phyloP scores from a whole-genome alignment of 1,140 invertebrate species.

The Halesus radiatus region DNA sequence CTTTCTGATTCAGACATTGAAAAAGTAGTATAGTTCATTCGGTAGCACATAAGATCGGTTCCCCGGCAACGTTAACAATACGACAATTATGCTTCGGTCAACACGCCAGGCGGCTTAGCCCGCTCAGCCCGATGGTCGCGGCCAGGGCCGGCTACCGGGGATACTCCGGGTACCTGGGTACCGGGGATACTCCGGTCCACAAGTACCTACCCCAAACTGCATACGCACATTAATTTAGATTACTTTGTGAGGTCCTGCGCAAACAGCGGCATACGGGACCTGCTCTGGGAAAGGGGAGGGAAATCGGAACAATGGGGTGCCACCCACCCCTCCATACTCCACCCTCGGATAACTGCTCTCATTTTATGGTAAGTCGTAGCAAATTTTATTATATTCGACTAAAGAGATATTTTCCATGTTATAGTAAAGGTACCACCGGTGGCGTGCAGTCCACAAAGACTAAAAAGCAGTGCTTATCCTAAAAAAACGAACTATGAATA shows the following conservation, averaged over 20 bases:
- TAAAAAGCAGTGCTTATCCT: no score
- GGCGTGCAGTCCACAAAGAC: no score
- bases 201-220: constrained; percentile 42
- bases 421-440: no score
- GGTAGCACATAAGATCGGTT: constrained; percentile 16
- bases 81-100: constrained; percentile 49
- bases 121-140: not conserved
- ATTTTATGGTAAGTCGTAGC: not conserved
- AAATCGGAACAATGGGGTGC: not conserved
- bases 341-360: not conserved
- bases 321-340: not conserved
- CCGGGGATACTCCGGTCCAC: not conserved
- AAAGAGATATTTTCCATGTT: no score
- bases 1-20: no score
- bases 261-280: constrained; percentile 33
- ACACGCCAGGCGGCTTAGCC: constrained; percentile 6
- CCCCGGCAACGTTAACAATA: constrained; percentile 37
- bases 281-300: not conserved
- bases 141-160: not conserved
- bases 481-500: no score
- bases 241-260: constrained; percentile 44
- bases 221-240: constrained; percentile 51
- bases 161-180: not conserved
- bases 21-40: no score
- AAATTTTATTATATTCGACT: not conserved